Base-by-base conservation (phyloP, 2,113 vertebrate species). In the Micronycteris hirsuta region DNA sequence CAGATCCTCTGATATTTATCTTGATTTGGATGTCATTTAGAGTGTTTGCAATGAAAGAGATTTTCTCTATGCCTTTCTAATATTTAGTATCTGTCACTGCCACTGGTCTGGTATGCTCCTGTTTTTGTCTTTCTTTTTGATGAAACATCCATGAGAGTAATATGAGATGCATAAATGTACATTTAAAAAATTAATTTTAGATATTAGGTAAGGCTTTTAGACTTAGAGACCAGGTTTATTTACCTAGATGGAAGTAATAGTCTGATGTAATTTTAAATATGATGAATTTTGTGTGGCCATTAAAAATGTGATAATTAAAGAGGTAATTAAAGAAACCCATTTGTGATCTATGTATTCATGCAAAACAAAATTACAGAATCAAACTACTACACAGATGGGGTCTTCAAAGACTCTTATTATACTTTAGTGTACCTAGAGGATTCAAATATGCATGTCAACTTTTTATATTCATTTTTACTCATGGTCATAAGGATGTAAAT, bases 11-110 rank as follows among this genome's bases (percentile, higher is more conserved):
- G 96, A 97, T 97, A 97, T 97, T 97, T 97, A 92, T 98, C 96
- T 98, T 98, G 95, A 97, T 96, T 98, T 97, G 94, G 94, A 97
- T 96, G 96, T 95, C 95, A 97, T 98, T 97, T 87, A 81, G 88
- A 96, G 92, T 96, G 93, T 97, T 97, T 96, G 89, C 86, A 97
- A 85, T 94, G 93, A 97, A 96, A 96, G 92, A 94, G 91, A 97
- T 97, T 98, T 97, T 96, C 96, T 97, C 94, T 97, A 83, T 96
- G 77, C 82, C 73, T 88, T 67, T 95, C 96, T 97, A 97, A 97
- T 98, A 93, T 92, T 85, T 88, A 88, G 76, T 93, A 95, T 96
- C 94, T 88, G 94, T 97, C 97, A 97, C 92, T 97, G 94, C 88
- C 95, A 93, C 54, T 61, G 70, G 73, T 95, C 47, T 95, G 71